Evolutionary conservation across 2,113 vertebrate genomes (phyloP).

Genomic region (Lepus timidus): DNA sequence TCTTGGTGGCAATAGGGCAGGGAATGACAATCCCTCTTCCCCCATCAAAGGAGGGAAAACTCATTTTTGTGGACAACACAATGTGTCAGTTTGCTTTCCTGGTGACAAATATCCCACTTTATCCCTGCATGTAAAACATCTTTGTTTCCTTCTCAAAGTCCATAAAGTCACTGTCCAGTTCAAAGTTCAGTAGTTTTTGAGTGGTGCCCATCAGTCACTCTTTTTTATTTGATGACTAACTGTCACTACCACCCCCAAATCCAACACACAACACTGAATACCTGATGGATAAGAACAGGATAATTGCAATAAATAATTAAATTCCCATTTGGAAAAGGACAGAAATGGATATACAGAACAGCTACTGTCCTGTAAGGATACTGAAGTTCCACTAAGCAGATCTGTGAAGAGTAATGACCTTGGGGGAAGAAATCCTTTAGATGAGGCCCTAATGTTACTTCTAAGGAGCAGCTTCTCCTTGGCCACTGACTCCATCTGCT

Average conservation of each 20-base stretch:
- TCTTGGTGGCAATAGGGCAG: not conserved
- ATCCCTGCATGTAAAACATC: not conserved
- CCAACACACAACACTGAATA: not conserved
- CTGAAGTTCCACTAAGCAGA: not conserved
- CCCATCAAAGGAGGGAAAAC: too few relatives aligned
- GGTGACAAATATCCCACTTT: not conserved
- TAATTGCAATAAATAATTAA: not conserved
- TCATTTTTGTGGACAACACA: not conserved
- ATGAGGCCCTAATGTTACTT: not conserved
- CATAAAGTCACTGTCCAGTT: not conserved
- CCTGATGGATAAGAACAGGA: not conserved
- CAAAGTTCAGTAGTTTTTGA: not conserved
- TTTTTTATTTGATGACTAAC: not conserved
- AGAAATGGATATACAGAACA: not conserved
- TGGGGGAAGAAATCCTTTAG: not conserved
- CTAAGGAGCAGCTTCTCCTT: not conserved
- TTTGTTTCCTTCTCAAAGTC: not conserved
- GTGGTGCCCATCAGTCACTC: not conserved
- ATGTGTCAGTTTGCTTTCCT: not conserved
- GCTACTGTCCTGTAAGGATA: not conserved
- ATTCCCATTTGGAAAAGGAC: not conserved
- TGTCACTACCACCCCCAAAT: too few relatives aligned
- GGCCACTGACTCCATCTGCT: not conserved
- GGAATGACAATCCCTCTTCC: not conserved
- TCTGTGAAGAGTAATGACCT: too few relatives aligned